Base-by-base conservation (phyloP, 2,888 invertebrate species). In the Agonopterix subpropinquella region DNA sequence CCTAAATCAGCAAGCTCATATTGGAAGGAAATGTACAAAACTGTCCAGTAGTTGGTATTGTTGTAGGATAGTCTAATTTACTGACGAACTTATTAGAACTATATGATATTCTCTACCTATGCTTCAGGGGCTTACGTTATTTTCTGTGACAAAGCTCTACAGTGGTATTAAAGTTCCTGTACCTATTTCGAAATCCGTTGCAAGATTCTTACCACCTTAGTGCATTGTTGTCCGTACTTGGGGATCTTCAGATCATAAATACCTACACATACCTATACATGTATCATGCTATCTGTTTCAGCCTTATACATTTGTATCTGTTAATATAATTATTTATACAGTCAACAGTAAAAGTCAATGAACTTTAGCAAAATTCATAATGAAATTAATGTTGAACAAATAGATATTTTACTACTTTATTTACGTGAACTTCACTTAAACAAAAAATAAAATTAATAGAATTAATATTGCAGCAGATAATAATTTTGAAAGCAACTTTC, bases 101-200 rank as follows among this genome's bases (percentile, higher is more conserved):
- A 49, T 47, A 47, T 48, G 51, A 55, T 62, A 56, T 55, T 53
- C 56, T 63, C 55, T 58, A 57, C 64, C 61, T 67, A 61, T 66
- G 78, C 80, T 80, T 80, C 59, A 60, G 73, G 75, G 74, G 74
- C 71, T 79, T 76, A 49, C 11, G 52, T 50, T 48, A 48, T 55
- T 53, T 50, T 59, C 58, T 59, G 55, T 58, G 49, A 61, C 67
- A 69, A 67, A 67, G 69, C 73, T 62, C 74, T 77, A 71, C 59
- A 71, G 64, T 72, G 69, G 70, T 59, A 54, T 53, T 9, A 9
- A n/a, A 42, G 36, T 44, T 44, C 45, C 44, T 44, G 37, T n/a
- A n/a, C n/a, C n/a, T 42, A n/a, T 39, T n/a, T 39, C 39, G 39
- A 39, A 28, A 28, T 39, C n/a, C 9, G 4, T 39, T 39, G n/a